Conservation (phyloP, 1,140 invertebrate species). For the Drepana arcuata region DNA sequence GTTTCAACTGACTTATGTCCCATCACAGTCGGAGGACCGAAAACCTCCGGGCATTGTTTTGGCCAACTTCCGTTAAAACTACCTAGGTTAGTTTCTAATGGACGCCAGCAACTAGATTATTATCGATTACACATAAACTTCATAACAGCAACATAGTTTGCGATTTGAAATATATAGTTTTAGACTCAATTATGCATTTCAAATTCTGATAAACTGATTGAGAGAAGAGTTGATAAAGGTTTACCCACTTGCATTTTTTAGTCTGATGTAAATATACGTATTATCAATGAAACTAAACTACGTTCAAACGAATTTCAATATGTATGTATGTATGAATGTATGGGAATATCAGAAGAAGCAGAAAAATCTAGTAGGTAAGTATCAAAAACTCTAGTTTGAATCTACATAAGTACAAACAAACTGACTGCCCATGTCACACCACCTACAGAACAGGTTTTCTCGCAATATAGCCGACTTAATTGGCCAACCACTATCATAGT, state of each 20-base stretch:
- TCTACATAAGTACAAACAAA: constrained; percentile 2
- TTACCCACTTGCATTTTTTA: no score
- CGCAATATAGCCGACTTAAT: constrained; percentile 9
- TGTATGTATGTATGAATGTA: no score
- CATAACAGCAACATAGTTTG: neutral
- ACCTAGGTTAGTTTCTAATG: neutral
- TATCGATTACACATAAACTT: neutral
- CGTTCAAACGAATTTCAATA: no score
- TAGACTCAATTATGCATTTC: no score
- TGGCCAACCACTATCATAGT: constrained; percentile 8
- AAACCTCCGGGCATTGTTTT: constrained; percentile 44
- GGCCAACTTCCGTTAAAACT: constrained; percentile 13
- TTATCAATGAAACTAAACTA: no score
- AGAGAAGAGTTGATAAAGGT: no score
- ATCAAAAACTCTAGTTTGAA: no score
- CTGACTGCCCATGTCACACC: constrained; percentile 1
- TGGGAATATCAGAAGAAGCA: no score
- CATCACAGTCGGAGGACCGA: constrained; percentile 22
- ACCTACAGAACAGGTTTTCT: constrained; percentile 15
- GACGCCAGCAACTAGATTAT: neutral
- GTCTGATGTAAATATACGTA: no score
- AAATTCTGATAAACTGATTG: no score
- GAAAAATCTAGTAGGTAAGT: no score
- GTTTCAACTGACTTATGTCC: constrained; percentile 47
- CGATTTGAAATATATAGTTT: neutral